These are phyloP conservation scores for Todiramphus chloris DNA, from an alignment of 2,113 vertebrate species.

Conservation along the genomic window DNA sequence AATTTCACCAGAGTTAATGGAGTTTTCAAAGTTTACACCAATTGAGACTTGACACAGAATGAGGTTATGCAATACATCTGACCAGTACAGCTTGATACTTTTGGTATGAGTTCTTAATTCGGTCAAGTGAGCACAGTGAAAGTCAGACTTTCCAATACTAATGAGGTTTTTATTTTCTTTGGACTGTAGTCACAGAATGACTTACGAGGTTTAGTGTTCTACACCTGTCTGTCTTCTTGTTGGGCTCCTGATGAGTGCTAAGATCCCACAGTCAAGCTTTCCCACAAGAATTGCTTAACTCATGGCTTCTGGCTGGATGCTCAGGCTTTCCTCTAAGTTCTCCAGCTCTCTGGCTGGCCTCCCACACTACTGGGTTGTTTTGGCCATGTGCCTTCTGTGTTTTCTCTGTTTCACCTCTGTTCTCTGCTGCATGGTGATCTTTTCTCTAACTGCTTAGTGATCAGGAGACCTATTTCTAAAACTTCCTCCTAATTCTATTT, in stretches of 20 bases:
- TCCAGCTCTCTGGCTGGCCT: neutral
- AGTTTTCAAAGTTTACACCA: conserved; percentile 14
- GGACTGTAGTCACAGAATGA: neutral
- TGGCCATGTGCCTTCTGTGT: neutral
- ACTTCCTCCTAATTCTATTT: neutral
- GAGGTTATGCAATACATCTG: conserved; percentile 32
- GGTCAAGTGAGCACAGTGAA: neutral
- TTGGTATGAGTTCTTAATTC: conserved; percentile 10
- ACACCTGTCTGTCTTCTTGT: conserved; percentile 40
- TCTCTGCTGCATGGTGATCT: neutral
- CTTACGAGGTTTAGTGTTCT: conserved; percentile 8
- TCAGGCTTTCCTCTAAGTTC: neutral
- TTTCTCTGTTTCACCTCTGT: neutral
- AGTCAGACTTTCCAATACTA: conserved; percentile 43
- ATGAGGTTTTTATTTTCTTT: conserved; percentile 47
- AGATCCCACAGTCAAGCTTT: neutral
- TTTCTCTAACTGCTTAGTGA: neutral
- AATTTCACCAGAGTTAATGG: neutral
- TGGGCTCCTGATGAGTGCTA: neutral
- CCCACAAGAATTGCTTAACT: conserved; percentile 29
- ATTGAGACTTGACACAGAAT: neutral
- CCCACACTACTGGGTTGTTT: neutral
- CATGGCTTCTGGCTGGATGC: conserved; percentile 10
- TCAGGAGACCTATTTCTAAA: neutral
- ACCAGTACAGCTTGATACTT: conserved; percentile 24